Percentiles rank a stretch among this genome's conserved stretches.
Conservation (phyloP, 2,113 vertebrate genomes). For the Petrocephalus microphthalmus region DNA sequence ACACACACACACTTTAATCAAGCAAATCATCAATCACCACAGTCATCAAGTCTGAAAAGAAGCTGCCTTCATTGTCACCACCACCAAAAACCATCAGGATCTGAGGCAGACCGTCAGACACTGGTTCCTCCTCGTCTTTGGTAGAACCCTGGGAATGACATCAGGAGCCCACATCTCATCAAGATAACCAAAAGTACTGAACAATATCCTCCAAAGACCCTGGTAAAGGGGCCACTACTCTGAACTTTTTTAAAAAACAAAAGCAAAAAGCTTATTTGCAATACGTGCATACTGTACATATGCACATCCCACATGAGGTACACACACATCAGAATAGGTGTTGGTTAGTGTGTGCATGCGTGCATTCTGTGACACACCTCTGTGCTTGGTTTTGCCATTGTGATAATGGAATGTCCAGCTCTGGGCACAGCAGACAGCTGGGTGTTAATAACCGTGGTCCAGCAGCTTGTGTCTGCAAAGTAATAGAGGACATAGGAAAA, state of each 20-base stretch:
- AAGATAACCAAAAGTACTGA: neutral
- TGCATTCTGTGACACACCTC: constrained; percentile 25
- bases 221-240: neutral
- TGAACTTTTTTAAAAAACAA: neutral
- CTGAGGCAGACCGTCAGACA: constrained; percentile 1
- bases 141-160: constrained; percentile 22
- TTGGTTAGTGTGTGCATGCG: neutral
- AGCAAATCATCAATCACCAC: constrained; percentile 51
- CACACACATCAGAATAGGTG: no score
- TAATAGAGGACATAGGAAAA: constrained; percentile 5
- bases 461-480: constrained; percentile 58
- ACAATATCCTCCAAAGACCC: neutral
- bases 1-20: neutral
- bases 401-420: constrained; percentile 63
- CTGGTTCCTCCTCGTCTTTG: constrained; percentile 14
- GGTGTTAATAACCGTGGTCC: constrained; percentile 55
- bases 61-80: constrained; percentile 60
- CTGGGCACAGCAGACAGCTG: constrained; percentile 46
- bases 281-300: neutral
- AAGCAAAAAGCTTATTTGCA: neutral
- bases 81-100: constrained; percentile 56
- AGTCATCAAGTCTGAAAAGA: constrained; percentile 54
- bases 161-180: neutral
- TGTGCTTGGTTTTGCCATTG: constrained; percentile 44
- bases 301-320: neutral